Evolutionary conservation across 2,888 invertebrate species (phyloP), one percentile per base, ranked within the genome.

Genomic region (Erebia ligea): DNA sequence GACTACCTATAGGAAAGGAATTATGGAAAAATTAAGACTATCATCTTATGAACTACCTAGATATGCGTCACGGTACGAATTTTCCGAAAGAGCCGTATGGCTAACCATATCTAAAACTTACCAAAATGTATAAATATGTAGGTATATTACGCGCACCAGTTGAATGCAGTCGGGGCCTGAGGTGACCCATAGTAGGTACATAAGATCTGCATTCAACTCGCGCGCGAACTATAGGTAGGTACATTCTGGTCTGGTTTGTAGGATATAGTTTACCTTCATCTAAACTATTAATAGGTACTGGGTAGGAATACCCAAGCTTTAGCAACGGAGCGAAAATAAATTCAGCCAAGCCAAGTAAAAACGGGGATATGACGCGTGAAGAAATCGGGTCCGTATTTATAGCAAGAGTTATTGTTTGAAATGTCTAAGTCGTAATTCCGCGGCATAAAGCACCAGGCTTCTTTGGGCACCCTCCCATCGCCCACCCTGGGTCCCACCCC

Each of bases 351-450:
- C 80, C 80, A 83, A 86, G 83, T 85, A 86, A 90, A 89, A 91
- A 88, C 87, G 86, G 85, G 79, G 89, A 89, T 88, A 88, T 90
- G 93, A 91, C 88, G 92, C 93, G 93, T 92, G 90, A 93, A 92
- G 90, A 86, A 93, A 92, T 92, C 91, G 91, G 87, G 80, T 82
- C 84, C 87, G 87, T 90, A 92, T 93, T 93, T 93, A 93, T 91
- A 88, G 87, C 82, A 82, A 83, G 85, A 90, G 92, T 93, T 93
- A 93, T 93, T 93, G 93, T 93, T 93, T 93, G 93, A 93, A 93
- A 93, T 92, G 93, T 93, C 93, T 92, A 92, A 91, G 93, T 93
- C 93, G 92, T 93, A 92, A 93, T 91, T 92, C 92, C 86, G 86
- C 84, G 84, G 85, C 91, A 92, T 93, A 92, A 93, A 93, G 83